Evolutionary conservation across 1,140 invertebrate genomes (phyloP), one percentile per base, ranked within the genome.

Genomic region (Trachymyrmex cornetzi): DNA sequence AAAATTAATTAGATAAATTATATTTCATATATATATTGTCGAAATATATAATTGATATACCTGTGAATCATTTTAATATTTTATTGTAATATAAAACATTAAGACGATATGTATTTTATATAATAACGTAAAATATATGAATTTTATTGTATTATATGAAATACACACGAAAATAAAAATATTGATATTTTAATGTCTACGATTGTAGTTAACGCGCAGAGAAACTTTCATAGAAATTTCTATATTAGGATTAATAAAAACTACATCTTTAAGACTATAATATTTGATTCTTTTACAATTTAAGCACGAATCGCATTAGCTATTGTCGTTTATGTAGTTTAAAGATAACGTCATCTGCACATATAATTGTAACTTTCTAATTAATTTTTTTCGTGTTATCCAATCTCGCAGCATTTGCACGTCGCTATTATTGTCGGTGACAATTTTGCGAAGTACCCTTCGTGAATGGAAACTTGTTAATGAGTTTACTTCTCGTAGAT

Each of bases 381-480:
- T 71, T 71, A 81, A 71, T 75, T 57, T 81, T 71, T 81, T 81
- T n/a, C 6, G 48, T 44, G 55, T 59, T 55, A 55, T 7, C 38
- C 50, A 81, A 57, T 71, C 16, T 44, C 50, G 30, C 50, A n/a
- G 44, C 48, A 57, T 71, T 81, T 22, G 44, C 79, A 30, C 22
- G 3, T 71, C 27, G 38, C 69, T 50, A 38, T 72, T 82, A 74
- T 84, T 34, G 24, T 19, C 55, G 16, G 22, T 84, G 55, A 74
- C 66, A 71, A 81, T 84, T 74, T 84, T 74, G 55, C 24, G 4
- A 84, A 84, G 34, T 48, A 63, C 9, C 38, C 30, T n/a, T 14
- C 55, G 44, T 75, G 69, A 84, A 84, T 84, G 14, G 69, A 84
- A 75, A 84, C 80, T 84, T 75, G 80, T 84, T 84, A 84, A 84